These are phyloP conservation scores for Clarias gariepinus DNA, from an alignment of 2,113 vertebrate species.

Conservation along the genomic window DNA sequence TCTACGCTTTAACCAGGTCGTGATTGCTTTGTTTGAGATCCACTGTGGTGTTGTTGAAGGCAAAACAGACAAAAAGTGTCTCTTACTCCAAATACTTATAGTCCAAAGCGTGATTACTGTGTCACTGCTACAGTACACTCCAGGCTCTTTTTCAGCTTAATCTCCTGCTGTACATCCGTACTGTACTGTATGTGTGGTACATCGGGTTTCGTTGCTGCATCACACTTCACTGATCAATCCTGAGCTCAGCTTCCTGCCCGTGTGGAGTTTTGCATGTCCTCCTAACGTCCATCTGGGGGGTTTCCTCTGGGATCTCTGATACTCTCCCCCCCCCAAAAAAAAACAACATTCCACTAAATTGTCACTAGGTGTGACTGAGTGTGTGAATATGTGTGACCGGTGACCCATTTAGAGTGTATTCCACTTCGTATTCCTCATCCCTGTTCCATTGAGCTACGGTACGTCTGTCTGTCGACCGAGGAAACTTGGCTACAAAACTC, in stretches of 20 bases:
- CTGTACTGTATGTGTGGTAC: not conserved
- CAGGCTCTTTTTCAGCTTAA: not conserved
- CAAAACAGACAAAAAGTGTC: too few species aligned
- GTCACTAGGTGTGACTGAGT: not conserved
- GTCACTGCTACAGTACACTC: not conserved
- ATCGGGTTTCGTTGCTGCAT: not conserved
- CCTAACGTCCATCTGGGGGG: not conserved
- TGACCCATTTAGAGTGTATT: not conserved
- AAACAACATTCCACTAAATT: not conserved
- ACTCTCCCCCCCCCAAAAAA: not conserved
- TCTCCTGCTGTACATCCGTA: not conserved
- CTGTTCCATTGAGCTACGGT: not conserved
- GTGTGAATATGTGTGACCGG: not conserved
- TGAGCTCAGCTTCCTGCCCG: not conserved
- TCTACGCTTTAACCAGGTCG: too few species aligned
- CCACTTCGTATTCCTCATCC: not conserved
- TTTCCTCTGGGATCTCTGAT: not conserved
- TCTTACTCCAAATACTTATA: too few species aligned
- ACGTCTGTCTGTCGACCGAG: not conserved
- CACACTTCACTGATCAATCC: not conserved
- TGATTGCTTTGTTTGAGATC: too few species aligned
- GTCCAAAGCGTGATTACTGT: not conserved
- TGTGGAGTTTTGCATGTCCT: not conserved
- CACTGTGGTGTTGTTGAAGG: too few species aligned
- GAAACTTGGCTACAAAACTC: slow-evolving; percentile 14